A percentile compares a stretch with the other conserved stretches of the same genome.
phyloP scores from a whole-genome alignment of 1,140 invertebrate species.

The Zaprionus davidi region DNA sequence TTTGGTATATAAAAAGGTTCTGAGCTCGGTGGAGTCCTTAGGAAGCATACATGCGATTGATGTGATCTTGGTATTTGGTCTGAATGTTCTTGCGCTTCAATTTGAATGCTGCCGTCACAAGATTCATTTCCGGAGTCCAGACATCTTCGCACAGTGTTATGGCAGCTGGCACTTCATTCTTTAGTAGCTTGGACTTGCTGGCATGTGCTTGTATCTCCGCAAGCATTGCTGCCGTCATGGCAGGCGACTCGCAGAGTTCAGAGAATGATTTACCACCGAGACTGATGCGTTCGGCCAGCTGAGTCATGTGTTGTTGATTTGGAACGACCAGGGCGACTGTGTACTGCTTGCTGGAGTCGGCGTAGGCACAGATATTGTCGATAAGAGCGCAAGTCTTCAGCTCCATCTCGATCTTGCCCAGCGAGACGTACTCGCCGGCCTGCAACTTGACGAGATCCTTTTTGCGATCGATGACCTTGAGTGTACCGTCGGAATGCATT shows the following conservation, averaged over 20 bases:
- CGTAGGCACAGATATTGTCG: slow-evolving; percentile 98
- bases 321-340: slow-evolving; percentile 97
- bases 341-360: slow-evolving; percentile 92
- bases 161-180: slow-evolving; percentile 95
- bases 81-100: slow-evolving; percentile 98
- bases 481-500: slow-evolving; percentile 94
- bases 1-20: neutral
- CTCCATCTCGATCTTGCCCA: slow-evolving; percentile 96
- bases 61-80: slow-evolving; percentile 94
- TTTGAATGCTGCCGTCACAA: slow-evolving; percentile 98
- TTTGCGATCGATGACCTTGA: slow-evolving; percentile 99
- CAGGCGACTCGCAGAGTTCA: slow-evolving; percentile 89
- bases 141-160: slow-evolving; percentile 94
- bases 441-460: slow-evolving; percentile 99
- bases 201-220: slow-evolving; percentile 91
- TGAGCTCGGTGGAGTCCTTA: slow-evolving; percentile 85
- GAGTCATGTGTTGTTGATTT: slow-evolving; percentile 89
- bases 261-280: slow-evolving; percentile 87
- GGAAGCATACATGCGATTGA: slow-evolving; percentile 96
- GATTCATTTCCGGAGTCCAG: slow-evolving; percentile 97
- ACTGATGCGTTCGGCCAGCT: slow-evolving; percentile 88
- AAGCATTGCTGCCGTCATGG: slow-evolving; percentile 91
- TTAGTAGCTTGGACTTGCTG: slow-evolving; percentile 93
- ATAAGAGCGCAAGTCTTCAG: slow-evolving; percentile 96
- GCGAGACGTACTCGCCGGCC: slow-evolving; percentile 97